phyloP scores from a whole-genome alignment of 2,888 invertebrate genomes.

The Drosophila neonasuta region DNA sequence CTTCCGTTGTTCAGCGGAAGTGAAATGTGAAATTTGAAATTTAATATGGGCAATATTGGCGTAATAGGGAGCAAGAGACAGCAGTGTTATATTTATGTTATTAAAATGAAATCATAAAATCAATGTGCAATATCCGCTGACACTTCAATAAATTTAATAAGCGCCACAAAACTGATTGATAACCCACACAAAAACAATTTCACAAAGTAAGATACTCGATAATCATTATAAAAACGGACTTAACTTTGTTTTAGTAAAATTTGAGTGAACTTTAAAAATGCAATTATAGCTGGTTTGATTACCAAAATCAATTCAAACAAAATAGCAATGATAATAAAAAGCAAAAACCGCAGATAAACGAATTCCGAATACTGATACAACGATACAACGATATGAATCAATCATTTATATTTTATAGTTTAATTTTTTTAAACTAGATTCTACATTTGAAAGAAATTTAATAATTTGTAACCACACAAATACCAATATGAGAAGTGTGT shows the following conservation, averaged over 20 bases:
- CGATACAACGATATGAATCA: not conserved
- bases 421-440: no score
- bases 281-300: not conserved
- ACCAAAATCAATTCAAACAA: no score
- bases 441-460: no score
- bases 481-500: no score
- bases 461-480: no score
- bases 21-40: slow-evolving; percentile 58
- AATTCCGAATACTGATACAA: not conserved
- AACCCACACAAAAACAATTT: slow-evolving; percentile 1
- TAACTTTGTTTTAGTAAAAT: not conserved
- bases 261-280: not conserved
- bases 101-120: slow-evolving; percentile 50
- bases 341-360: no score
- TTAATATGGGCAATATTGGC: slow-evolving; percentile 41
- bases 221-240: not conserved
- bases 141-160: slow-evolving; percentile 46
- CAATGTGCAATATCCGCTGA: slow-evolving; percentile 59
- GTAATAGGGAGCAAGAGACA: not conserved
- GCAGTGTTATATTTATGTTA: slow-evolving; percentile 46
- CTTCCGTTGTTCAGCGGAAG: slow-evolving; percentile 58
- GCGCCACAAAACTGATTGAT: slow-evolving; percentile 15
- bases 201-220: not conserved
- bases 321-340: no score
- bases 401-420: not conserved